Evolutionary conservation across 2,888 invertebrate genomes (phyloP).

Genomic region (Coelogynopora nodosa): DNA sequence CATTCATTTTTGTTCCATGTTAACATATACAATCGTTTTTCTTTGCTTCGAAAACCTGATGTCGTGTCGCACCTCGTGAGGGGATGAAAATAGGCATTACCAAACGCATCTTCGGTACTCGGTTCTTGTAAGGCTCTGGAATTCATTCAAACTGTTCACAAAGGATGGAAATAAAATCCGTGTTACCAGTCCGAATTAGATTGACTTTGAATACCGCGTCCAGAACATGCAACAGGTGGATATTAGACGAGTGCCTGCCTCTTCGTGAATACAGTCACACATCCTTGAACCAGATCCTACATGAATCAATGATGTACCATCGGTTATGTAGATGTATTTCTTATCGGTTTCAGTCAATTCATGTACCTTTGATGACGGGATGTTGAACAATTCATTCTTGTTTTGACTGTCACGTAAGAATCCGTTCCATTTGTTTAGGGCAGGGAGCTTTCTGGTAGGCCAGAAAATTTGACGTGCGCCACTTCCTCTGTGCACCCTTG

Average conservation of each 20-base stretch:
- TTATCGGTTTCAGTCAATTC: not conserved
- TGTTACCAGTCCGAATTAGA: not conserved
- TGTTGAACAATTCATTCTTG: not conserved
- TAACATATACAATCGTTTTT: too few species aligned
- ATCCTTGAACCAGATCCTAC: not conserved
- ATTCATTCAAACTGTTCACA: conserved; percentile 25
- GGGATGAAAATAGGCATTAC: too few species aligned
- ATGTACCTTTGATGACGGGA: not conserved
- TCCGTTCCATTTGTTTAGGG: not conserved
- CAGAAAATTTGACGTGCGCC: not conserved
- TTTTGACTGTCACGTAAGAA: not conserved
- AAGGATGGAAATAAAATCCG: conserved; percentile 18
- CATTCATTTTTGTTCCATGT: too few species aligned
- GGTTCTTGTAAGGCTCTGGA: not conserved
- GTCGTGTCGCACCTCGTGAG: too few species aligned
- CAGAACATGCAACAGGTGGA: not conserved
- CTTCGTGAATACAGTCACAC: not conserved
- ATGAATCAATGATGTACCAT: not conserved
- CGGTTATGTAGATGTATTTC: not conserved
- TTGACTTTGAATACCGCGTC: not conserved
- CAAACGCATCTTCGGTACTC: too few species aligned
- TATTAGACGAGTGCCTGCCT: not conserved
- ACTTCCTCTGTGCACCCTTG: not conserved
- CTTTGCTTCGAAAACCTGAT: too few species aligned
- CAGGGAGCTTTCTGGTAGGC: not conserved